Percentiles rank a stretch among this genome's conserved stretches.
Evolutionary conservation across 1,140 invertebrate species (phyloP).

Genomic region (Phymorhynchus buccinoides): DNA sequence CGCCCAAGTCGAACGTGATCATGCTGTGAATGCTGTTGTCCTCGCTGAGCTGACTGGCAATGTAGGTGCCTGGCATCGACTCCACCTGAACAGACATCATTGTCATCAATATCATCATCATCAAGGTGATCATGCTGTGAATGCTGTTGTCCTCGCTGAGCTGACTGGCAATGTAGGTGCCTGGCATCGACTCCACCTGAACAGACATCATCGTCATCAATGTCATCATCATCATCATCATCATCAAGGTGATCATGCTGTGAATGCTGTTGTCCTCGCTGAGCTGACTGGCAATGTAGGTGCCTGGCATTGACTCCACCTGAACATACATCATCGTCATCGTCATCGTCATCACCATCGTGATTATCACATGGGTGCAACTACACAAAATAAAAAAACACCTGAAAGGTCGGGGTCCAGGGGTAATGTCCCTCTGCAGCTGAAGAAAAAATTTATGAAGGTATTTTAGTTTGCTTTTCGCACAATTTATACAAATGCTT

Average conservation of each 20-base stretch:
- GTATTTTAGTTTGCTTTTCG: no score
- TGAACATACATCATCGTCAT: slow-evolving; percentile 23
- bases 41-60: slow-evolving; percentile 70
- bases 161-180: slow-evolving; percentile 72
- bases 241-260: slow-evolving; percentile 70
- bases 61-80: slow-evolving; percentile 70
- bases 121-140: slow-evolving; percentile 70
- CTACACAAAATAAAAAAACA: no score
- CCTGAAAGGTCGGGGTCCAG: no score
- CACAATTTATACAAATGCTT: no score
- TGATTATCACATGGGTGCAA: no score
- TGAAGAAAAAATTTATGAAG: no score
- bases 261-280: slow-evolving; percentile 68
- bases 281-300: slow-evolving; percentile 72
- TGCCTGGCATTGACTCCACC: slow-evolving; percentile 69
- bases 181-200: slow-evolving; percentile 66
- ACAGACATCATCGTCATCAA: no score
- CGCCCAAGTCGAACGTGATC: slow-evolving; percentile 71
- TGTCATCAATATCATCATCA: no score
- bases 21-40: slow-evolving; percentile 70
- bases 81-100: slow-evolving; percentile 49
- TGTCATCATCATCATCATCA: no score
- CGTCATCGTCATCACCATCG: no score
- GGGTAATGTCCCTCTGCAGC: no score
- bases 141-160: slow-evolving; percentile 69